These are phyloP conservation scores for Myxocyprinus asiaticus DNA, from an alignment of 2,113 vertebrate genomes.

Conservation along the genomic window DNA sequence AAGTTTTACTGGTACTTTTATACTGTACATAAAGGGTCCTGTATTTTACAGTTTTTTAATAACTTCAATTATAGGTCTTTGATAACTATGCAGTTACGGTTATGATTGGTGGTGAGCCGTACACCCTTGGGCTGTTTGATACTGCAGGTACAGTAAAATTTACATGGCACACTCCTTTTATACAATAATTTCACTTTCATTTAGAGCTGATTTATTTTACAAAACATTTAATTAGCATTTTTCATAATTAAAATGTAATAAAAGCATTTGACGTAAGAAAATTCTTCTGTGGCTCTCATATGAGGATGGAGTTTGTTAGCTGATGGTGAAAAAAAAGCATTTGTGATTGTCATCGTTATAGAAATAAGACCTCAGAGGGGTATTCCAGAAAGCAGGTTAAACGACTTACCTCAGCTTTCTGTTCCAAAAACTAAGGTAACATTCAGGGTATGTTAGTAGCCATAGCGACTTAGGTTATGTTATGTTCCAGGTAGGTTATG, in stretches of 20 bases:
- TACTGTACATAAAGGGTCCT: no score
- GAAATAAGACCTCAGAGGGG: slow-evolving; percentile 6
- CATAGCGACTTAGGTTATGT: no score
- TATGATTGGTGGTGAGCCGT: slow-evolving; percentile 99
- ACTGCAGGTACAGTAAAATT: slow-evolving; percentile 86
- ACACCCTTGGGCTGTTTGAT: slow-evolving; percentile 97
- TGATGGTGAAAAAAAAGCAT: neutral
- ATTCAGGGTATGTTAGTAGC: no score
- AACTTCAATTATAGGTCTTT: slow-evolving; percentile 82
- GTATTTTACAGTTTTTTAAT: neutral
- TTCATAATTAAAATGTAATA: neutral
- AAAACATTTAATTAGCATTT: neutral
- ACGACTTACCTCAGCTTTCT: no score
- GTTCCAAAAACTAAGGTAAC: no score
- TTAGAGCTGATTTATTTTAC: neutral
- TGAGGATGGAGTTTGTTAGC: neutral
- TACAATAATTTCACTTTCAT: no score
- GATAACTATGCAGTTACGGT: slow-evolving; percentile 99
- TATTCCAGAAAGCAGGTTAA: no score
- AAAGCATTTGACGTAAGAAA: neutral
- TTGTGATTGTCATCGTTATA: slow-evolving; percentile 39
- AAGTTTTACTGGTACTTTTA: no score
- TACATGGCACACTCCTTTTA: neutral
- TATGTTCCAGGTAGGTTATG: no score
- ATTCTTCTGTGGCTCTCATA: neutral